Conservation (phyloP, 2,113 vertebrate genomes). For the Scytalopus superciliaris region DNA sequence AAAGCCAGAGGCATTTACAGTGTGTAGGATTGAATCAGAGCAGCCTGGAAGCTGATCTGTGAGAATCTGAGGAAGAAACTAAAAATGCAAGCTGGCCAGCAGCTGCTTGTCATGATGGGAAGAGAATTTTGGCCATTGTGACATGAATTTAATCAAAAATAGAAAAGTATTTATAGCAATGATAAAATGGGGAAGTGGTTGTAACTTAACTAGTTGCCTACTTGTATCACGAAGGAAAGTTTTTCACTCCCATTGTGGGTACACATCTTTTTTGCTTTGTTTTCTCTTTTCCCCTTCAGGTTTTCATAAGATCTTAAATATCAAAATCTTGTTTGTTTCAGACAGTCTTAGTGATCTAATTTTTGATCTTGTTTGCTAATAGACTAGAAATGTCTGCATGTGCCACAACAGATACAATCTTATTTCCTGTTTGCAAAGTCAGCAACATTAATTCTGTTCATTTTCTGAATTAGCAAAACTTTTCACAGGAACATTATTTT, state of each 20-base stretch:
- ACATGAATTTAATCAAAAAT: background rate
- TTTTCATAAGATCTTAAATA: background rate
- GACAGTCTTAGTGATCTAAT: background rate
- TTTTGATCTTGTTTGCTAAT: background rate
- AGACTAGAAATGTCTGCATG: background rate
- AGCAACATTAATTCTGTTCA: constrained; percentile 21
- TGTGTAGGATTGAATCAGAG: background rate
- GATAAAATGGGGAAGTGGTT: background rate
- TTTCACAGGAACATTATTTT: constrained; percentile 39
- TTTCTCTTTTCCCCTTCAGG: background rate
- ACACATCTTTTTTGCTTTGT: background rate
- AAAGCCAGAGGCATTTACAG: background rate
- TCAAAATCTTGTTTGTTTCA: background rate
- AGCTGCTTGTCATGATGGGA: background rate
- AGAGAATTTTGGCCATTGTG: background rate
- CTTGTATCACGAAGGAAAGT: background rate
- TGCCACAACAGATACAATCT: background rate
- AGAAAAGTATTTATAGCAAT: background rate
- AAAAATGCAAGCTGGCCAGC: background rate
- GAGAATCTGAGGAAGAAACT: background rate
- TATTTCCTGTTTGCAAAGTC: background rate
- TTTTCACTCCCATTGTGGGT: background rate
- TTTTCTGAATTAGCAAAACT: constrained; percentile 24
- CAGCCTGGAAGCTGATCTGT: background rate
- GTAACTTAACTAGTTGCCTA: background rate